Percentiles rank a stretch among this genome's conserved stretches.
Evolutionary conservation across 2,888 invertebrate genomes (phyloP).

Genomic region (Drosophila incognita): DNA sequence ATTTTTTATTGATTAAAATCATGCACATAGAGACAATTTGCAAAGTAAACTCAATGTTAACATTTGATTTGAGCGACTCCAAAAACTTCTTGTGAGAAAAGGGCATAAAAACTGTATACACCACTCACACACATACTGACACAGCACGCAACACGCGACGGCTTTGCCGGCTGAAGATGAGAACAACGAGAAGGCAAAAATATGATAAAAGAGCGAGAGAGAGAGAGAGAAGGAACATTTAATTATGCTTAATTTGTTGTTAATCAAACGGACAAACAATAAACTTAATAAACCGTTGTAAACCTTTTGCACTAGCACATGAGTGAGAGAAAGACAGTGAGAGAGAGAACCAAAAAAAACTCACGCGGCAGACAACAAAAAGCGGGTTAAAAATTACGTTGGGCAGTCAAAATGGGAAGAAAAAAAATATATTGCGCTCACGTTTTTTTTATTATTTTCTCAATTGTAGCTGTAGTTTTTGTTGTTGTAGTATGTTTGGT

Average conservation of each 20-base stretch:
- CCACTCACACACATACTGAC: constrained; percentile 28
- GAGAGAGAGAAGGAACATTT: constrained; percentile 47
- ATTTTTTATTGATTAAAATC: neutral
- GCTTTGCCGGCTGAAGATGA: constrained; percentile 66
- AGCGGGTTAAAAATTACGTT: constrained; percentile 45
- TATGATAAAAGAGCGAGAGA: neutral
- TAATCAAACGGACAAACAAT: constrained; percentile 70
- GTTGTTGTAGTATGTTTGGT: constrained; percentile 27
- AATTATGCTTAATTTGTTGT: constrained; percentile 76
- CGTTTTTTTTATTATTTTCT: constrained; percentile 47
- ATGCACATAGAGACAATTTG: neutral
- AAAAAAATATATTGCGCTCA: constrained; percentile 55
- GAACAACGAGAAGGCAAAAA: constrained; percentile 23
- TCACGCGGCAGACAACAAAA: constrained; percentile 58
- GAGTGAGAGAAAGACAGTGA: constrained; percentile 14
- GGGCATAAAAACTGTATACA: constrained; percentile 73
- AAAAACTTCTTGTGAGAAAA: constrained; percentile 24
- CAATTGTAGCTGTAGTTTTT: constrained; percentile 54
- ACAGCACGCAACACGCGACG: constrained; percentile 67
- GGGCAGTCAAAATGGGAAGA: constrained; percentile 42
- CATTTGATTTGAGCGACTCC: neutral
- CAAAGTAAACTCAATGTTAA: neutral
- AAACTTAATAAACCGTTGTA: constrained; percentile 55
- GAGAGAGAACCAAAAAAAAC: constrained; percentile 33
- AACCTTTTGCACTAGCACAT: constrained; percentile 37